Evolutionary conservation across 2,797 vertebrate genomes (phyloP).

Genomic region (Sebastes minor): DNA sequence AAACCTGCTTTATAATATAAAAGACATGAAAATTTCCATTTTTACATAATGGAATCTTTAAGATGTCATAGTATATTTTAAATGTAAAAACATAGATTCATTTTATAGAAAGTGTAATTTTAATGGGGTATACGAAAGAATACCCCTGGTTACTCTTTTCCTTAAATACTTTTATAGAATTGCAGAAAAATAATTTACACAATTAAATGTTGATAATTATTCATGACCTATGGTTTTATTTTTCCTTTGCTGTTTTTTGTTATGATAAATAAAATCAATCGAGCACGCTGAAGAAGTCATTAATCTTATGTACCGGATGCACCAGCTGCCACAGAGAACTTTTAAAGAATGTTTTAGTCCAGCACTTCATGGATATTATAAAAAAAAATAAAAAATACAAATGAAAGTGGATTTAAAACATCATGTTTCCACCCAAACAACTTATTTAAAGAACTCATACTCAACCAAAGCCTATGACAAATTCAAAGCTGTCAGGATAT

Average conservation of each 20-base stretch:
- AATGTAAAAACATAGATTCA: background rate
- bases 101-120: background rate
- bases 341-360: too few species aligned
- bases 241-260: background rate
- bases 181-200: background rate
- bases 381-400: too few species aligned
- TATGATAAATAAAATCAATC: background rate
- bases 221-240: background rate
- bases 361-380: too few species aligned
- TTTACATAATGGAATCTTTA: accelerated
- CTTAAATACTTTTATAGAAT: background rate
- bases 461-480: slow-evolving; percentile 7
- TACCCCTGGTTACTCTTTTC: background rate
- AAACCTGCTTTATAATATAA: too few species aligned
- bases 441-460: background rate
- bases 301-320: too few species aligned
- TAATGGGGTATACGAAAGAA: background rate
- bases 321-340: too few species aligned
- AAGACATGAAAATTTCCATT: accelerated
- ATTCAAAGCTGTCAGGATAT: slow-evolving; percentile 24
- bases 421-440: background rate
- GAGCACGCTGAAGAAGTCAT: too few species aligned
- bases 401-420: background rate
- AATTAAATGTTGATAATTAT: background rate
- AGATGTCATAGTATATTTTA: background rate